Percentiles rank a stretch among this genome's conserved stretches.
Conservation (phyloP, 2,113 vertebrate species). For the Phycodurus eques region DNA sequence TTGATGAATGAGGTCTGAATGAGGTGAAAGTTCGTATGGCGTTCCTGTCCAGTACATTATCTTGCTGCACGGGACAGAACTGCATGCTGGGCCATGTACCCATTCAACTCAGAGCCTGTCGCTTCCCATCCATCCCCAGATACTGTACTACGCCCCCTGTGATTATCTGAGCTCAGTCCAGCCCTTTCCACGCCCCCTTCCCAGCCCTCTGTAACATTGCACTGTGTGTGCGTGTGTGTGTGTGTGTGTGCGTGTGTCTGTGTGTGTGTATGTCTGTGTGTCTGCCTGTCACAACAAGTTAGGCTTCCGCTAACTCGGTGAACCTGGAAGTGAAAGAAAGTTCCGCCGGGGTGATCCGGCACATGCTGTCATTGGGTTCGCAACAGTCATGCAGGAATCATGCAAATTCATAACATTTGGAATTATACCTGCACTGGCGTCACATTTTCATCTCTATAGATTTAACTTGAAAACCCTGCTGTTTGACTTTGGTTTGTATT, state of each 20-base stretch:
- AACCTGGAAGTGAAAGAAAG: constrained; percentile 77
- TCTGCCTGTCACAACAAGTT: constrained; percentile 79
- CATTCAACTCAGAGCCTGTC: constrained; percentile 85
- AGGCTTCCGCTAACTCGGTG: constrained; percentile 79
- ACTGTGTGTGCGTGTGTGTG: background rate
- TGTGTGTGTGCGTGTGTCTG: constrained; percentile 17
- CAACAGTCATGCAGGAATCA: background rate
- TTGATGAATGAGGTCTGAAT: constrained; percentile 39
- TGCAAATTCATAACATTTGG: background rate
- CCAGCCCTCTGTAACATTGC: constrained; percentile 13
- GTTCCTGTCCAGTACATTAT: constrained; percentile 62
- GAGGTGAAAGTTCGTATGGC: constrained; percentile 59
- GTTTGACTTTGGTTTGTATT: background rate
- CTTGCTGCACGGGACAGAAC: constrained; percentile 59
- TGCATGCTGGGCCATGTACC: constrained; percentile 77
- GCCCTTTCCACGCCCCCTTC: constrained; percentile 38
- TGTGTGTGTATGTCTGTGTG: constrained; percentile 42
- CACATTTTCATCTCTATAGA: background rate
- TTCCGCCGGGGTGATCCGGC: constrained; percentile 67
- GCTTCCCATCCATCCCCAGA: constrained; percentile 81
- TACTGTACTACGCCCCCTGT: constrained; percentile 73
- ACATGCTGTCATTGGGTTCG: constrained; percentile 17
- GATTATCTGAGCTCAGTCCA: constrained; percentile 80
- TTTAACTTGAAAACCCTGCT: background rate
- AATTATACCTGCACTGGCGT: background rate